Evolutionary conservation across 2,113 vertebrate species (phyloP).

Genomic region (Psittacula cyanocephala): DNA sequence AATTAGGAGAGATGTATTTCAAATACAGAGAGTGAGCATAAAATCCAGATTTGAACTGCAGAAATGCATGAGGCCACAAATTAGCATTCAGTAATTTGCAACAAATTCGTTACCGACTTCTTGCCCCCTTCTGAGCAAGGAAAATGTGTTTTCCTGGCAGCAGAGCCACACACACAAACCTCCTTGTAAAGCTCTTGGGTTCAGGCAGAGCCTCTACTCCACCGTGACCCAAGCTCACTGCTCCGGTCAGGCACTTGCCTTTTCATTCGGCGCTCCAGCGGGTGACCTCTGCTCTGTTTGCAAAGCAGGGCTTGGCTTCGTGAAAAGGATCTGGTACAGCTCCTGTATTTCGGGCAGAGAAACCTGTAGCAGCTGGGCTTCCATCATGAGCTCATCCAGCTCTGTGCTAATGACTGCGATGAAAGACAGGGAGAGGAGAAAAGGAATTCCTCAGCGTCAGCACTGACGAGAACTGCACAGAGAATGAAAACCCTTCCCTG

Average conservation of each 20-base stretch:
- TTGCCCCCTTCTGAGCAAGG: neutral
- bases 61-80: neutral
- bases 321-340: constrained; percentile 84
- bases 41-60: neutral
- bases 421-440: constrained; percentile 21
- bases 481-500: neutral
- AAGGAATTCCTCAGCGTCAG: neutral
- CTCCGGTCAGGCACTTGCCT: constrained; percentile 65
- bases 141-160: neutral
- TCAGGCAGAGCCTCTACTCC: neutral
- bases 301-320: constrained; percentile 69
- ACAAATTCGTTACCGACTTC: neutral
- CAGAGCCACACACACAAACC: neutral
- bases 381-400: constrained; percentile 92
- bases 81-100: neutral
- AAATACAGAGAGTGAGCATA: neutral
- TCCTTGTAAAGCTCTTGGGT: neutral
- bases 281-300: constrained; percentile 66
- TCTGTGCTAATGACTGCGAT: constrained; percentile 82
- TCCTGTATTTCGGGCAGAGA: constrained; percentile 89
- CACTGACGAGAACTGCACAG: neutral
- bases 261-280: constrained; percentile 61
- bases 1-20: neutral
- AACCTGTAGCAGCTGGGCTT: constrained; percentile 92
- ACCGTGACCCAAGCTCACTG: neutral